Percentiles rank a stretch among this genome's conserved stretches.
Evolutionary conservation across 2,113 vertebrate genomes (phyloP).

Genomic region (Urocitellus parryii): DNA sequence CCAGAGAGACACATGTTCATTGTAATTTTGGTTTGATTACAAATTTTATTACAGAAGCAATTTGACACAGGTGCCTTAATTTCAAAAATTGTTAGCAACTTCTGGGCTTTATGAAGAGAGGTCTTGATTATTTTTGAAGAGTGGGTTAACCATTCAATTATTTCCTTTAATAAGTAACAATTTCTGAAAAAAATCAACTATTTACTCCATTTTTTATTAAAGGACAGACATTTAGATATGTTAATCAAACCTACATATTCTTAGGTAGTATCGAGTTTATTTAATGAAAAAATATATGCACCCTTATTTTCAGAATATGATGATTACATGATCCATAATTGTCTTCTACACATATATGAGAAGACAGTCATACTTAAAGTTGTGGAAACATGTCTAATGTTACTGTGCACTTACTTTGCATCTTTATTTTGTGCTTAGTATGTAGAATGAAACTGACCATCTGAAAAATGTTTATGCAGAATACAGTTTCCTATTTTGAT

Average conservation of each 20-base stretch:
- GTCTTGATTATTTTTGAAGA: conserved; percentile 64
- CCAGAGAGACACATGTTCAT: conserved; percentile 40
- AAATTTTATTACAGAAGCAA: conserved; percentile 72
- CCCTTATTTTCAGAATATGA: neutral
- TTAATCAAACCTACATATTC: neutral
- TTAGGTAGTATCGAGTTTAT: neutral
- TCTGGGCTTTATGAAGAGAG: conserved; percentile 45
- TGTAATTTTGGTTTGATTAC: conserved; percentile 73
- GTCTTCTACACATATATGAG: neutral
- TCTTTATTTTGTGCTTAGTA: neutral
- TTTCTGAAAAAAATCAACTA: conserved; percentile 15
- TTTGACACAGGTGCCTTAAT: conserved; percentile 70
- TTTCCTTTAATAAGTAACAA: conserved; percentile 37
- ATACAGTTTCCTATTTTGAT: neutral
- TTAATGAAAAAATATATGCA: neutral
- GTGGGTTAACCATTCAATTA: conserved; percentile 20
- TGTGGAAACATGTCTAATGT: neutral
- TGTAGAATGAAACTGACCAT: neutral
- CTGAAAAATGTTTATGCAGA: neutral
- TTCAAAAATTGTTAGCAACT: conserved; percentile 53
- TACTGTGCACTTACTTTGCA: neutral
- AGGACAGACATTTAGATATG: neutral
- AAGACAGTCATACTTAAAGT: neutral
- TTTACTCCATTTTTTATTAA: conserved; percentile 13
- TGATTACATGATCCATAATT: neutral